phyloP scores from a whole-genome alignment of 2,888 invertebrate species.

The Morpho helenor region DNA sequence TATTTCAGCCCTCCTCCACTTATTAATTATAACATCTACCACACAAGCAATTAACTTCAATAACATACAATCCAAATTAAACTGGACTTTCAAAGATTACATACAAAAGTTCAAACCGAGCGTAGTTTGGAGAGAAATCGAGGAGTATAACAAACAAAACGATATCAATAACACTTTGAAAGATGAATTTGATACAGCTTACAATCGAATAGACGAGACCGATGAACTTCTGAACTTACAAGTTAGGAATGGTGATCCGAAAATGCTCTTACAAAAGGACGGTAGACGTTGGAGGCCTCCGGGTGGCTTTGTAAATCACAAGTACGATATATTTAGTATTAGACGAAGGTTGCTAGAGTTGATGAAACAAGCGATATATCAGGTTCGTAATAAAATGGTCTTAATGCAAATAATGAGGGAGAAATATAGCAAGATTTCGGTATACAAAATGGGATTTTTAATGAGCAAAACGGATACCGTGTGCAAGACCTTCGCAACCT shows the following conservation, averaged over 20 bases:
- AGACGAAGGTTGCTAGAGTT: constrained; percentile 42
- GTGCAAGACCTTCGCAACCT: constrained; percentile 35
- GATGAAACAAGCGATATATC: constrained; percentile 53
- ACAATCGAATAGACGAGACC: constrained; percentile 38
- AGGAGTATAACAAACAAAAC: constrained; percentile 30
- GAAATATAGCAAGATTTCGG: constrained; percentile 28
- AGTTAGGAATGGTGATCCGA: constrained; percentile 34
- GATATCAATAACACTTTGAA: constrained; percentile 28
- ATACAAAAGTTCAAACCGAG: constrained; percentile 39
- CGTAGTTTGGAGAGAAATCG: constrained; percentile 38
- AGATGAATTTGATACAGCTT: constrained; percentile 36
- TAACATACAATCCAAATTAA: background rate
- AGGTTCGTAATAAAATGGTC: constrained; percentile 46
- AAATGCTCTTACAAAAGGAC: constrained; percentile 24
- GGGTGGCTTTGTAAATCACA: background rate
- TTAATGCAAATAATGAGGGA: constrained; percentile 43
- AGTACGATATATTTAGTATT: constrained; percentile 31
- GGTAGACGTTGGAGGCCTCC: constrained; percentile 38
- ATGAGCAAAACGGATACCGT: constrained; percentile 45
- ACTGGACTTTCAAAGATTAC: constrained; percentile 35
- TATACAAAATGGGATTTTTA: constrained; percentile 57
- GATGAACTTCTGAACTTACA: constrained; percentile 43
- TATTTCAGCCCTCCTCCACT: background rate
- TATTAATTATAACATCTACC: background rate
- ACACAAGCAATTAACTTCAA: background rate